Base-by-base conservation (phyloP, 2,888 invertebrate species). In the Polyommatus iphigenia region DNA sequence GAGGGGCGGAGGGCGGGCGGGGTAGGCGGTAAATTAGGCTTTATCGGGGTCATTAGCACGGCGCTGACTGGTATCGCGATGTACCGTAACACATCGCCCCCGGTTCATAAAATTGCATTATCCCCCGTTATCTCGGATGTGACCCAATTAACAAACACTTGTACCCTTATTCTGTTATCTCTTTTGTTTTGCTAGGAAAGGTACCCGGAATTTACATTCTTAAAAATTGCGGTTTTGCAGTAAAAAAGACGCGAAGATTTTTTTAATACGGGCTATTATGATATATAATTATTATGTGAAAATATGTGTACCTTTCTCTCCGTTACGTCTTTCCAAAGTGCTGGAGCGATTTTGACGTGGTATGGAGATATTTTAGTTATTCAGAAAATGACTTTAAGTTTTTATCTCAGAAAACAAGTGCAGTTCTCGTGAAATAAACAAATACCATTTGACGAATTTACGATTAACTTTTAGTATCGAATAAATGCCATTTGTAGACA, bases 1-100 rank as follows among this genome's bases (percentile, higher is more conserved):
- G 54, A n/a, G 20, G 54, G 24, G n/a, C 15, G 41, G 50, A 59
- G 75, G 75, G 59, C 46, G 76, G 41, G 76, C 41, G 10, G 41
- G 76, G 46, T 24, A 71, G 57, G 78, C 78, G 85, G 87, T 92
- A 90, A 89, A 91, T 91, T 86, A 87, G 85, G 85, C 86, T 88
- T 90, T 90, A 91, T 91, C 91, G 85, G 87, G 87, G 89, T 91
- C 91, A 91, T 91, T 91, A 92, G 87, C 89, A 84, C 84, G 84
- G 85, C 88, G 85, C 85, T 87, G 87, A 85, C 84, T 84, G 83
- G 84, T 90, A 90, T 90, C 89, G 83, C 84, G 87, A 88, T 89
- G 85, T 86, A 84, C 81, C 80, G 82, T 80, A 81, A 80, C 79
- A 81, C 77, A 77, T 59, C 54, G 50, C 32, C 71, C 71, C 77